Conservation (phyloP, 2,113 vertebrate species). For the Leucopsar rothschildi region DNA sequence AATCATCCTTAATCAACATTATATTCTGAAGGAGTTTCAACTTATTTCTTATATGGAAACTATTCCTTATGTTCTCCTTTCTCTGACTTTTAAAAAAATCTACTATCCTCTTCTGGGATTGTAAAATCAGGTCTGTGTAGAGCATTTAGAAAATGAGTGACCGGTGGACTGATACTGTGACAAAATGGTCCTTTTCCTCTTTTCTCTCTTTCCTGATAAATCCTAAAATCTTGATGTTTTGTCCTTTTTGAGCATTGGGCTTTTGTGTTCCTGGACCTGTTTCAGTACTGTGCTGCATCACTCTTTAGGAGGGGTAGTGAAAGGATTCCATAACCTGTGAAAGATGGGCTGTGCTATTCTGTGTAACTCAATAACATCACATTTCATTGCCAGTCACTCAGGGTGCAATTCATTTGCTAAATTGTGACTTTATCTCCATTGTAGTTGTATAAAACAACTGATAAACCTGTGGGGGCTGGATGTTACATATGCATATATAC, state of each 20-base stretch:
- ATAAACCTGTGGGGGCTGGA: not conserved
- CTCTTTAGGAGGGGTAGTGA: not conserved
- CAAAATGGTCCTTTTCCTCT: not conserved
- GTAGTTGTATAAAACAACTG: not conserved
- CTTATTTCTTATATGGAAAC: not conserved
- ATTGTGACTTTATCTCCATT: not conserved
- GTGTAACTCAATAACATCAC: not conserved
- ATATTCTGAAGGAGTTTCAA: not conserved
- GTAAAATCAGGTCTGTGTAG: not conserved
- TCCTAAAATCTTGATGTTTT: not conserved
- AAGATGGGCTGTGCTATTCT: not conserved
- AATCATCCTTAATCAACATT: not conserved
- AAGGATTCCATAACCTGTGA: not conserved
- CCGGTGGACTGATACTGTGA: not conserved
- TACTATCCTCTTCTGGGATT: not conserved
- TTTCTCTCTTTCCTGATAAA: not conserved
- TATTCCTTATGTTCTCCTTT: not conserved
- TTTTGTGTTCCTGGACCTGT: not conserved
- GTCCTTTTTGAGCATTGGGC: not conserved
- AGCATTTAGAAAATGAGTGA: not conserved
- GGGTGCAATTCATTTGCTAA: not conserved
- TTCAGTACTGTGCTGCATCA: not conserved
- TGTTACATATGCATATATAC: not conserved
- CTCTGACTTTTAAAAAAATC: not conserved
- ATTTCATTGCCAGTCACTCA: not conserved